These are phyloP conservation scores for Allygus modestus DNA, from an alignment of 2,888 invertebrate genomes.

Conservation along the genomic window DNA sequence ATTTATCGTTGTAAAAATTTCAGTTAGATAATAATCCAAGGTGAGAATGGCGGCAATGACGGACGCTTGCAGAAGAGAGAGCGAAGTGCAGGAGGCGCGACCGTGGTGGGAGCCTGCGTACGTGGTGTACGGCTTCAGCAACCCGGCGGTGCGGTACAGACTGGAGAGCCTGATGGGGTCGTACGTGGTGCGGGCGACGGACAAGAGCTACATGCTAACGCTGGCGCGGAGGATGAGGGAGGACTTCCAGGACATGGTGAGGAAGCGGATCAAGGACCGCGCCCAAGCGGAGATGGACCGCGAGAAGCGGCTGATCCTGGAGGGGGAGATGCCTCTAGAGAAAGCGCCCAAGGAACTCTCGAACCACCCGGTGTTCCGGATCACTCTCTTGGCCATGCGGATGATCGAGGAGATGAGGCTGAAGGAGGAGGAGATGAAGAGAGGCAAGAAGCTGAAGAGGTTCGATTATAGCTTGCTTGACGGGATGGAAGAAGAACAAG, in stretches of 20 bases:
- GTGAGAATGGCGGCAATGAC: neutral
- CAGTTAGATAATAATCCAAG: neutral
- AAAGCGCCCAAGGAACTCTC: constrained; percentile 82
- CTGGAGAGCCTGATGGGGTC: constrained; percentile 85
- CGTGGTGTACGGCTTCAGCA: constrained; percentile 78
- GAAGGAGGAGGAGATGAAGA: constrained; percentile 20
- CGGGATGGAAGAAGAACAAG: constrained; percentile 28
- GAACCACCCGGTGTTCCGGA: constrained; percentile 81
- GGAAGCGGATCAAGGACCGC: constrained; percentile 78
- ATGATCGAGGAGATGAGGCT: constrained; percentile 32
- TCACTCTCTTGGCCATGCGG: constrained; percentile 67
- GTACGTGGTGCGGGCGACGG: constrained; percentile 82
- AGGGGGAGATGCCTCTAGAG: constrained; percentile 82
- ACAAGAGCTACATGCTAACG: constrained; percentile 82
- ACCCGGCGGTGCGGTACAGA: constrained; percentile 80
- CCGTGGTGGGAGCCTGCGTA: constrained; percentile 49
- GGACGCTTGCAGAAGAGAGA: neutral
- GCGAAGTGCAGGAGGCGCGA: constrained; percentile 20
- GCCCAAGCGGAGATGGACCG: constrained; percentile 76
- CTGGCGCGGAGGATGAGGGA: constrained; percentile 81
- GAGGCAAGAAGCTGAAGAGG: constrained; percentile 26
- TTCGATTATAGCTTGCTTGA: constrained; percentile 40
- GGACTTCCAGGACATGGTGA: constrained; percentile 81
- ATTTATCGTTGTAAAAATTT: constrained; percentile 3
- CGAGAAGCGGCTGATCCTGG: constrained; percentile 82